Evolutionary conservation across 2,113 vertebrate species (phyloP).

Genomic region (Electrona antarctica): DNA sequence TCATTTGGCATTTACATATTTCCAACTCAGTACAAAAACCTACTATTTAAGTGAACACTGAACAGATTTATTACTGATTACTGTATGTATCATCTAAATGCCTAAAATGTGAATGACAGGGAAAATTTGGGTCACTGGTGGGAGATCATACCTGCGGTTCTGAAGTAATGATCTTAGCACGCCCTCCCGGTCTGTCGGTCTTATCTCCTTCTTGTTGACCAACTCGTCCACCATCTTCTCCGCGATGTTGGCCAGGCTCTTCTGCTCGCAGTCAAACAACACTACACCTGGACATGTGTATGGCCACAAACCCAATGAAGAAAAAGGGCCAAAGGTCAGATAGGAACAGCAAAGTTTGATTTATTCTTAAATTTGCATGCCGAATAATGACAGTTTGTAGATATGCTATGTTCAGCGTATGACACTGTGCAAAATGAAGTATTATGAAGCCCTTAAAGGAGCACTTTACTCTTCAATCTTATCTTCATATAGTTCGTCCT

Average conservation of each 20-base stretch:
- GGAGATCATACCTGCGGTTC: constrained; percentile 79
- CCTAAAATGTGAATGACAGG: constrained; percentile 9
- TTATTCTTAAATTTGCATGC: too few species aligned
- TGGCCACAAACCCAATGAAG: neutral
- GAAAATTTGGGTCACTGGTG: constrained; percentile 53
- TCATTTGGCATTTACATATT: too few species aligned
- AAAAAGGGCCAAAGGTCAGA: neutral
- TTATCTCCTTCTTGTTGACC: constrained; percentile 83
- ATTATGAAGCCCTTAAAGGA: too few species aligned
- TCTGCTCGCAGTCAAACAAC: constrained; percentile 82
- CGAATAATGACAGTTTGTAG: too few species aligned
- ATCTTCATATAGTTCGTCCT: too few species aligned
- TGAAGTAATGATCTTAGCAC: constrained; percentile 84
- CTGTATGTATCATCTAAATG: constrained; percentile 24
- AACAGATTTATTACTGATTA: neutral
- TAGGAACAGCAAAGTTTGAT: neutral
- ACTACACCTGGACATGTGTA: constrained; percentile 75
- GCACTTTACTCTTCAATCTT: too few species aligned
- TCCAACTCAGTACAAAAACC: neutral
- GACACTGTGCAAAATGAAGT: too few species aligned
- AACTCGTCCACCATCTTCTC: constrained; percentile 82
- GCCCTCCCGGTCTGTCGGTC: constrained; percentile 73
- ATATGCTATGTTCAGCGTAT: too few species aligned
- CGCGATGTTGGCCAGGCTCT: constrained; percentile 76
- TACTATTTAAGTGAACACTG: neutral